Base-by-base conservation (phyloP, 2,113 vertebrate species). In the Rhinogobius similis region DNA sequence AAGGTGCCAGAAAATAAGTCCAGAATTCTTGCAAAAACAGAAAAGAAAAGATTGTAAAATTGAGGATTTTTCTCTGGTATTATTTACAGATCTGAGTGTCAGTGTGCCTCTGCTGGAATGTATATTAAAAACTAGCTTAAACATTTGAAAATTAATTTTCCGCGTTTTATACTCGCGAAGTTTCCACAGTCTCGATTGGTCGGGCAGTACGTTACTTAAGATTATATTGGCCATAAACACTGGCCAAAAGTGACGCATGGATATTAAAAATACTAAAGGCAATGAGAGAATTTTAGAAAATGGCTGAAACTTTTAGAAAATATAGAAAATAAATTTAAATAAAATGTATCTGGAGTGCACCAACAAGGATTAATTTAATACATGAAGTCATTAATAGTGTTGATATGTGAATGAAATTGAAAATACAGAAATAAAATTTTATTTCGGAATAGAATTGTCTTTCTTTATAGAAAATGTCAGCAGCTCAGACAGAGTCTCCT, bases 101-200 rank as follows among this genome's bases (percentile, higher is more conserved):
- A 59, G 64, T 76, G 75, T 77, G 67, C 64, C 82, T 82, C 83
- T 73, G 77, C 79, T 89, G 89, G 88, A 91, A 91, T 89, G 88
- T 89, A 84, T 91, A 85, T 62, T 85, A 77, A 82, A 82, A 65
- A 70, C 52, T 80, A 1, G 44, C 61, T 27, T 56, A 14, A 56
- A 58, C 53, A 7, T 48, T 55, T 55, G 24, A 13, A 24, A 55
- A 26, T 43, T 26, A 36, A 72, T 67, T 74, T 44, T 81, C 82
- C 65, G 62, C 36, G 50, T 66, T 71, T 83, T 63, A 20, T 61
- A 61, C 78, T 74, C 78, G 65, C 23, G 63, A 76, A 72, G 58
- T 61, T 72, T 85, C 85, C 88, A 88, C 87, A 86, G 90, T 90
- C 87, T 84, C 75, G 68, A 80, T 84, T 86, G 84, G 88, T 90